Evolutionary conservation across 2,888 invertebrate species (phyloP), one percentile per base, ranked within the genome.

Genomic region (Leucania comma): DNA sequence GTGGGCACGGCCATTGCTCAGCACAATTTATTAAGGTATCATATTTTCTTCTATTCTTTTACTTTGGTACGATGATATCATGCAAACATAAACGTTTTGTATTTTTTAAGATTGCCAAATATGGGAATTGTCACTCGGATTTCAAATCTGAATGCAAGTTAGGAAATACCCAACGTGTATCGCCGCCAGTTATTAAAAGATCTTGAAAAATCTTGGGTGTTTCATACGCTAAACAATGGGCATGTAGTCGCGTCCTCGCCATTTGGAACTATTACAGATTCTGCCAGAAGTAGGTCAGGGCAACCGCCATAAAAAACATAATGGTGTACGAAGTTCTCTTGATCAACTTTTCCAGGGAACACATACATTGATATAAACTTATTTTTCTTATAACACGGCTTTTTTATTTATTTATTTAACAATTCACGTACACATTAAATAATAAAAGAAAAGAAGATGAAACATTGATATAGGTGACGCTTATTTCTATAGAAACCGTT

Each of bases 231-330:
- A 42, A 59, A 68, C 68, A 57, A 61, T 51, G 50, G 56, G 60
- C 68, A 56, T 60, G 32, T 42, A 26, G 22, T 72, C 12, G 67
- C 29, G 60, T 74, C 75, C 75, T 75, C 60, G 73, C 56, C 42
- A 61, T 68, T 75, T 51, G 46, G 42, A 57, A 68, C 61, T 61
- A 74, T 68, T 75, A 75, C 75, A 74, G 60, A 75, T 61, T 68
- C 26, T 74, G n/a, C 60, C 68, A 61, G 42, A 75, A 73, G 60
- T 61, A 75, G 73, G 73, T 74, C 68, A 74, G 75, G 75, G 73
- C 50, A 68, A 60, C 29, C 68, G 60, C 51, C 57, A 73, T 73
- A 75, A 75, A 58, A 72, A 75, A 51, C 24, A 75, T 74, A 57
- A 75, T 51, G 35, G 35, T 61, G 68, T 75, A 57, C 42, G 42